Evolutionary conservation across 2,113 vertebrate genomes (phyloP).

Genomic region (Leuciscus idus): DNA sequence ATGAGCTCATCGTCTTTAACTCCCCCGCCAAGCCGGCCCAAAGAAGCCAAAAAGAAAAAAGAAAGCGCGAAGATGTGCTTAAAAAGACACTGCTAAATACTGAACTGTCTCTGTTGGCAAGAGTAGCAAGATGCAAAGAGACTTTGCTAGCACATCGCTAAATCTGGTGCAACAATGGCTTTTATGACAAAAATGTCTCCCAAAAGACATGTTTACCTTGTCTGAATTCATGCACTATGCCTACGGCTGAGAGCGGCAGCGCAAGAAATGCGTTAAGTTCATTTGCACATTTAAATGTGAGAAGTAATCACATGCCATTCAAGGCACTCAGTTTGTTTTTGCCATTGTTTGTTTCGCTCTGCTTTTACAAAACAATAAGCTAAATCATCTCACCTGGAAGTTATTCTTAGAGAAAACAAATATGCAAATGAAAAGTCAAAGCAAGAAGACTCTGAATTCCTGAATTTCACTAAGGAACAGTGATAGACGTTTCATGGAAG

Average conservation of each 20-base stretch:
- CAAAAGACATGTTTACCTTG: background rate
- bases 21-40: constrained; percentile 51
- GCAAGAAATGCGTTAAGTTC: constrained; percentile 2
- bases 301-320: constrained; percentile 33
- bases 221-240: background rate
- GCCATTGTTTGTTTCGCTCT: background rate
- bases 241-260: background rate
- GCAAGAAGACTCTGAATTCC: constrained; percentile 10
- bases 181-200: constrained; percentile 11
- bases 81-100: constrained; percentile 48
- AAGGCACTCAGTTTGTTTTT: constrained; percentile 13
- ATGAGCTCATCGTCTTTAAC: constrained; percentile 71
- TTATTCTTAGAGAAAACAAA: constrained; percentile 33
- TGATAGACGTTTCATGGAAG: constrained; percentile 7
- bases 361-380: constrained; percentile 35
- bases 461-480: constrained; percentile 16
- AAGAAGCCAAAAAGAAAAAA: constrained; percentile 55
- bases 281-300: constrained; percentile 31
- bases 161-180: constrained; percentile 20
- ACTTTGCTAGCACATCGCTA: background rate
- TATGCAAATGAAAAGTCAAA: constrained; percentile 50
- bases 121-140: background rate
- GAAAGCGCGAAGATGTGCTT: constrained; percentile 57
- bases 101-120: background rate
- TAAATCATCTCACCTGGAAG: constrained; percentile 26